Evolutionary conservation across 1,140 invertebrate species (phyloP), one percentile per base, ranked within the genome.

Genomic region (Halyomorpha halys): DNA sequence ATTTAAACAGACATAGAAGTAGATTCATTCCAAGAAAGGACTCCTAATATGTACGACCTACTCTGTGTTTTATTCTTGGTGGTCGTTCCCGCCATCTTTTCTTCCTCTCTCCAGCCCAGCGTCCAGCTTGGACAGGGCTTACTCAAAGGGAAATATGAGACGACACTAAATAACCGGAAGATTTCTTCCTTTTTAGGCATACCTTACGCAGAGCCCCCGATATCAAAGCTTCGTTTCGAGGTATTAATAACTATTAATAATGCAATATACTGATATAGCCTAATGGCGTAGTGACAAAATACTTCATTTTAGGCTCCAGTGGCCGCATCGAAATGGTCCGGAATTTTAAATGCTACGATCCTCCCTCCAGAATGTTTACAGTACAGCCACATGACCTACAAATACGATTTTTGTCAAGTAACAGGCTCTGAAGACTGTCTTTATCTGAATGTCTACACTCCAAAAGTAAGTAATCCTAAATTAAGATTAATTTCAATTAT

Each of bases 381-480:
- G 54, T 63, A 63, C 27, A 34, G 30, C 11, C 65, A 39, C 15
- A 16, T 39, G 13, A 60, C 39, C 16, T 49, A 59, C 30, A 25
- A 49, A 18, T 62, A 47, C 25, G 30, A 25, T 11, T 30, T 47
- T 47, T 25, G 19, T 19, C 39, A 27, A 1, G 53, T 60, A 1
- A 25, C n/a, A 14, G 65, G 65, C 6, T 45, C 53, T 64, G 71
- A 72, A 54, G 71, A 72, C 64, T 72, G 71, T 63, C 63, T 72
- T 5, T 72, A 68, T 44, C 34, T 72, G 15, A 72, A 72, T 56
- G 66, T 72, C 14, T 71, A 68, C 34, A 69, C 70, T 2, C 69
- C 70, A 16, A 65, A 71, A 47, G 71, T 71, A 25, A 25, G 27
- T 18, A 59, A 2, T n/a, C 3, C n/a, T n/a, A n/a, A n/a, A n/a